Conservation (phyloP, 2,888 invertebrate genomes). For the Zonitis immaculata region DNA sequence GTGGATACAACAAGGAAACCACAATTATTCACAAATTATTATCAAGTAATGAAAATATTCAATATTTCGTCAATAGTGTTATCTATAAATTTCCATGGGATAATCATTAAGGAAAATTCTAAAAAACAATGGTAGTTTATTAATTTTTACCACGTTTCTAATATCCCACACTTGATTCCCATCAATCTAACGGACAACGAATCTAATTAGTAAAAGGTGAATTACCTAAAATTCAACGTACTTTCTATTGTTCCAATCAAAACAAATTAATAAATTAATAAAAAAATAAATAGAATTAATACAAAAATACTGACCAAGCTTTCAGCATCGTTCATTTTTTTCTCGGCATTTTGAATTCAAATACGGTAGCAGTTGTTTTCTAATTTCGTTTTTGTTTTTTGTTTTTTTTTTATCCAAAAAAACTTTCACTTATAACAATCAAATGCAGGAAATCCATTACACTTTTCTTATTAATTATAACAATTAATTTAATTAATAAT, state of each 20-base stretch:
- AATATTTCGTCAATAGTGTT: too few species aligned
- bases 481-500: background rate
- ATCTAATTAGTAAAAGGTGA: background rate
- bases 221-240: background rate
- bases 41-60: too few species aligned
- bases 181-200: constrained; percentile 19
- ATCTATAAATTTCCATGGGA: too few species aligned
- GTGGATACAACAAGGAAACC: background rate
- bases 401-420: constrained; percentile 3
- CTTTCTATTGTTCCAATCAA: too few species aligned
- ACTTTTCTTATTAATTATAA: background rate
- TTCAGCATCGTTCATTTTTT: constrained; percentile 71
- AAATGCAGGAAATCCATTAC: background rate
- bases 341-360: constrained; percentile 56
- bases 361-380: constrained; percentile 1
- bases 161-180: constrained; percentile 5
- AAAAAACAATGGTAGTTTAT: too few species aligned
- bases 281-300: too few species aligned
- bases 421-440: background rate
- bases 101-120: too few species aligned
- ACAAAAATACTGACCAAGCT: constrained; percentile 57
- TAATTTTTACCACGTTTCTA: constrained; percentile 19
- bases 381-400: constrained; percentile 3
- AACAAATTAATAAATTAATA: too few species aligned
- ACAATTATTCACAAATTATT: background rate